A percentile compares a stretch with the other conserved stretches of the same genome.
Evolutionary conservation across 2,888 invertebrate species (phyloP).

Genomic region (Pandemis corylana): DNA sequence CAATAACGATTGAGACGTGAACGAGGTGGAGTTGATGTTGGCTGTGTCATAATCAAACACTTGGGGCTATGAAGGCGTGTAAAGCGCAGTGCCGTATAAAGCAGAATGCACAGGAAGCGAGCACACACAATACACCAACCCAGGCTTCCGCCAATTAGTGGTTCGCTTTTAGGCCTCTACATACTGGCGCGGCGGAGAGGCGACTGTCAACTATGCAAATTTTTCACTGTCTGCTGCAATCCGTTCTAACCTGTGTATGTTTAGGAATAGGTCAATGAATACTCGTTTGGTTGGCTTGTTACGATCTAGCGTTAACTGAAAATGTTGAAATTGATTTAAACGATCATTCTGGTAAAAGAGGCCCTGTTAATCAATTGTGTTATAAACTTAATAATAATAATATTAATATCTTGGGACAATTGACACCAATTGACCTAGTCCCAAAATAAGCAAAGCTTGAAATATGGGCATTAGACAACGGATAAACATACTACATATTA

Average conservation of each 20-base stretch:
- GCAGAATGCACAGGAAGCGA: neutral
- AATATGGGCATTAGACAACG: too few species aligned
- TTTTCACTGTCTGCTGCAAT: slow-evolving; percentile 5
- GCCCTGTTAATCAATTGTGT: too few species aligned
- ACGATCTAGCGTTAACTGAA: neutral
- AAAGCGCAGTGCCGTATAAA: neutral
- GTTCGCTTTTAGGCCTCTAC: neutral
- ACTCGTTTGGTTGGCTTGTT: neutral
- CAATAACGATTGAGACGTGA: neutral
- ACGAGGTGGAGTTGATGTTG: neutral
- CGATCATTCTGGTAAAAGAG: neutral
- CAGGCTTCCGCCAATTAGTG: slow-evolving; percentile 16
- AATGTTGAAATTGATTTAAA: neutral
- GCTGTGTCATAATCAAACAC: neutral
- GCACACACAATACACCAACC: neutral
- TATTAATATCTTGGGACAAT: too few species aligned
- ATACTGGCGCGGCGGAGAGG: neutral
- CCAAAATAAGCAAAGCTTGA: too few species aligned
- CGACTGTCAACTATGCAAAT: neutral
- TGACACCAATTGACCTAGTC: too few species aligned
- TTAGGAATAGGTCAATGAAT: neutral
- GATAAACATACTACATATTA: too few species aligned
- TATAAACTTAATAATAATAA: too few species aligned
- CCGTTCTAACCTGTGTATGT: neutral
- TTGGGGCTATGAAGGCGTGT: neutral